Conservation (phyloP, 2,797 vertebrate genomes). For the Clarias platycephalus region DNA sequence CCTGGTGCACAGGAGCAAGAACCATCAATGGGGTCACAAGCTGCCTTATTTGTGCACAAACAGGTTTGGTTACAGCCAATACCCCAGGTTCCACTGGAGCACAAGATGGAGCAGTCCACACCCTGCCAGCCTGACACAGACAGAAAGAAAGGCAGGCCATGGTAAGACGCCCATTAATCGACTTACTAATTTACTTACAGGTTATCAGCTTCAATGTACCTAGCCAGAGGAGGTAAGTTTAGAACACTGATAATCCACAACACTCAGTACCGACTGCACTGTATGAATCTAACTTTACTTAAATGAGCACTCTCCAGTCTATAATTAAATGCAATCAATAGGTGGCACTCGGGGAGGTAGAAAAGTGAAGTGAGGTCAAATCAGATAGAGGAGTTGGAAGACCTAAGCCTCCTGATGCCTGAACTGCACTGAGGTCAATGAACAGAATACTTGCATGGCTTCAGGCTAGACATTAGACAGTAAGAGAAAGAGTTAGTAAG, state of each 20-base stretch:
- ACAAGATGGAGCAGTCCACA: slow-evolving; percentile 87
- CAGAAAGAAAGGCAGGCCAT: background rate
- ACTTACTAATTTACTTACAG: slow-evolving; percentile 23
- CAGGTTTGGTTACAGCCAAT: slow-evolving; percentile 88
- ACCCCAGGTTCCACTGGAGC: slow-evolving; percentile 90
- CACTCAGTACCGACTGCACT: background rate
- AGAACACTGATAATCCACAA: slow-evolving; percentile 27
- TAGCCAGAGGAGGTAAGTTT: background rate
- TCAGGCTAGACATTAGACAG: slow-evolving; percentile 48
- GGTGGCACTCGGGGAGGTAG: slow-evolving; percentile 5
- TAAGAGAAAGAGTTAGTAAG: slow-evolving; percentile 35
- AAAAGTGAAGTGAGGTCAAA: slow-evolving; percentile 44
- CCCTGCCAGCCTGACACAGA: slow-evolving; percentile 88
- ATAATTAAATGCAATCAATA: slow-evolving; percentile 47
- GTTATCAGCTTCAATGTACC: background rate
- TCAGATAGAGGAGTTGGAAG: slow-evolving; percentile 29
- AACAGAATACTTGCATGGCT: slow-evolving; percentile 58
- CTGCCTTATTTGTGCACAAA: slow-evolving; percentile 83
- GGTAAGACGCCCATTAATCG: background rate
- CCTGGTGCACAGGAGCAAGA: slow-evolving; percentile 88
- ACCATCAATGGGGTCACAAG: slow-evolving; percentile 86
- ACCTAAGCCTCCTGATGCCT: slow-evolving; percentile 38
- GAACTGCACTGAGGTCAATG: slow-evolving; percentile 49
- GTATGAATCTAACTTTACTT: slow-evolving; percentile 15
- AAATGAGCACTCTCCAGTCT: slow-evolving; percentile 31